These are phyloP conservation scores for Homarus americanus DNA, from an alignment of 1,140 invertebrate genomes.

Conservation along the genomic window DNA sequence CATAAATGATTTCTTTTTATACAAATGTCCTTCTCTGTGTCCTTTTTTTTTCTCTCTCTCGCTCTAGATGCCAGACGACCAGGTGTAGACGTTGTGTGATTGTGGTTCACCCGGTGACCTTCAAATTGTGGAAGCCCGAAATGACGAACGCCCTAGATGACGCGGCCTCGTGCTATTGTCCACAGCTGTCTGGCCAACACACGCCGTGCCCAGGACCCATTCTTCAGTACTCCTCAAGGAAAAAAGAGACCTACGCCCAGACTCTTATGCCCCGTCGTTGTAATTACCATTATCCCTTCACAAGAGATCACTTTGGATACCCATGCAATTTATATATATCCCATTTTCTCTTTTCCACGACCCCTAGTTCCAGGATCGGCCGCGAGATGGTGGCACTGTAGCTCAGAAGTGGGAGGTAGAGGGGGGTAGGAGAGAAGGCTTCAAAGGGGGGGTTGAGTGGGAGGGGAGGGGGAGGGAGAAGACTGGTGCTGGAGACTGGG, in stretches of 20 bases:
- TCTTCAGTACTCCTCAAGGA: too few species aligned
- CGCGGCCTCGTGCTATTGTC: too few species aligned
- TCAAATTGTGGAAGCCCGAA: too few species aligned
- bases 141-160: too few species aligned
- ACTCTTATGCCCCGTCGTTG: conserved; percentile 26
- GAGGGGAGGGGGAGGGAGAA: neutral
- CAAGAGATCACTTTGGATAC: conserved; percentile 41
- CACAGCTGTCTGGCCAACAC: neutral
- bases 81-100: too few species aligned
- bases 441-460: neutral
- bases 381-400: conserved; percentile 57
- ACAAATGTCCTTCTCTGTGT: too few species aligned
- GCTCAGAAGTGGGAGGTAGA: conserved; percentile 35
- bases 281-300: conserved; percentile 1
- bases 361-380: conserved; percentile 55
- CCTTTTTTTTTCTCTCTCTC: too few species aligned
- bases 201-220: too few species aligned
- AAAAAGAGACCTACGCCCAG: too few species aligned
- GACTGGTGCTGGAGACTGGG: neutral
- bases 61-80: too few species aligned
- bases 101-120: too few species aligned
- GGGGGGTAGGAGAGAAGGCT: neutral
- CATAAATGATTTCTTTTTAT: too few species aligned
- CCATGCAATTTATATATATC: conserved; percentile 56
- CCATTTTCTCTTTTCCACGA: conserved; percentile 58